A percentile compares a stretch with the other conserved stretches of the same genome.
These are phyloP conservation scores for Apaloderma vittatum DNA, from an alignment of 2,113 vertebrate species.

Conservation along the genomic window DNA sequence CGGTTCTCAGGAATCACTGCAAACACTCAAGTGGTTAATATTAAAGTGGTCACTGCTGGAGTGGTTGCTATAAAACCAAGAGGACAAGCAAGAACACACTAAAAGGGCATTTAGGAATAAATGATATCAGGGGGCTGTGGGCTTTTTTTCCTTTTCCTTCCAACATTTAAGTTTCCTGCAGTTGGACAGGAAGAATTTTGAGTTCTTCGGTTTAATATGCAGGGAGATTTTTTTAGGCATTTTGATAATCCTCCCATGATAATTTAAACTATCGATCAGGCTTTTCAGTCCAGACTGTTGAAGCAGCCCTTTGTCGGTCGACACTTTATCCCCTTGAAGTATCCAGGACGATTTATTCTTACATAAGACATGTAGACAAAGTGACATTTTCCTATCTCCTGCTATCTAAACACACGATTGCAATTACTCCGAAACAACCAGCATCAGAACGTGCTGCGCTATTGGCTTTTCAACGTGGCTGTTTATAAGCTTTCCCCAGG, in stretches of 20 bases:
- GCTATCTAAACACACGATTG: background rate
- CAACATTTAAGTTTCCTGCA: background rate
- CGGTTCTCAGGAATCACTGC: background rate
- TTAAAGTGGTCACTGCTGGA: background rate
- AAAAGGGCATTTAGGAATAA: background rate
- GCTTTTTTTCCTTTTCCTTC: background rate
- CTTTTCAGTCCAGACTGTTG: background rate
- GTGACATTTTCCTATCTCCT: slow-evolving; percentile 3
- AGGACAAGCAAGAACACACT: background rate
- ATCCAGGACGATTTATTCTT: slow-evolving; percentile 26
- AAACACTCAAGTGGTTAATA: background rate
- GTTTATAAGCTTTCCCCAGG: background rate
- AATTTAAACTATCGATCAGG: background rate
- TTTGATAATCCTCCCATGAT: background rate
- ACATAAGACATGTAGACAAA: background rate
- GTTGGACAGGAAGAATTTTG: background rate
- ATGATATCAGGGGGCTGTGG: background rate
- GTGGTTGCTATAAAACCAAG: background rate
- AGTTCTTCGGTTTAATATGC: background rate
- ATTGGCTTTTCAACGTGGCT: background rate
- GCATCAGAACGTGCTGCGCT: background rate
- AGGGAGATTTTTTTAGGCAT: background rate
- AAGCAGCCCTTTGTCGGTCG: background rate
- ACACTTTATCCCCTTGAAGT: background rate
- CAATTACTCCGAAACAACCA: background rate